These are phyloP conservation scores for Automeris io DNA, from an alignment of 2,888 invertebrate genomes.

Conservation along the genomic window DNA sequence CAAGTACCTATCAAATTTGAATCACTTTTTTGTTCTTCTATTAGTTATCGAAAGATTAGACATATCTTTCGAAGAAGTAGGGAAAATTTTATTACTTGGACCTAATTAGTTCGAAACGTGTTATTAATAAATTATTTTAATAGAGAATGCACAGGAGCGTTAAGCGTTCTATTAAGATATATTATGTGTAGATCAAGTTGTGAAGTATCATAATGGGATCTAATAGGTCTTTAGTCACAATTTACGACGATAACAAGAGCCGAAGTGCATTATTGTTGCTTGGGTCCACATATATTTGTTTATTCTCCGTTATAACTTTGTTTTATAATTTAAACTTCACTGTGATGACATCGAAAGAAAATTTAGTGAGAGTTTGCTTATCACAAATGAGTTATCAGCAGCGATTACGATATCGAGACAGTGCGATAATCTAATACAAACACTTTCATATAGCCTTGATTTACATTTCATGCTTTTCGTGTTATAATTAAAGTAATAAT, in stretches of 20 bases:
- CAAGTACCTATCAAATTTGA: slow-evolving; percentile 14
- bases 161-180: slow-evolving; percentile 36
- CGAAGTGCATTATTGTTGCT: slow-evolving; percentile 8
- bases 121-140: slow-evolving; percentile 19
- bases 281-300: slow-evolving; percentile 17
- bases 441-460: slow-evolving; percentile 28
- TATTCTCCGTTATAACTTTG: slow-evolving; percentile 16
- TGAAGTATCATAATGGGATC: slow-evolving; percentile 28
- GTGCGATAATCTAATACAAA: slow-evolving; percentile 39
- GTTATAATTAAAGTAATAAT: slow-evolving; percentile 1
- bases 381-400: slow-evolving; percentile 47
- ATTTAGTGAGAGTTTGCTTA: slow-evolving; percentile 34
- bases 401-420: slow-evolving; percentile 56
- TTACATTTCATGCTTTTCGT: slow-evolving; percentile 21
- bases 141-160: slow-evolving; percentile 32
- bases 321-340: slow-evolving; percentile 11
- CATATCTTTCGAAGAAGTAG: too few species aligned
- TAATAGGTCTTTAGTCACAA: slow-evolving; percentile 24
- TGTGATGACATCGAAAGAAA: slow-evolving; percentile 23
- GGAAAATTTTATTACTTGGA: too few species aligned
- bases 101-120: slow-evolving; percentile 54
- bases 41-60: too few species aligned
- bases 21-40: slow-evolving; percentile 19
- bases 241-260: slow-evolving; percentile 10
- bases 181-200: slow-evolving; percentile 33